Percentiles rank a stretch among this genome's conserved stretches.
Evolutionary conservation across 2,888 invertebrate species (phyloP).

Genomic region (Camponotus fellah): DNA sequence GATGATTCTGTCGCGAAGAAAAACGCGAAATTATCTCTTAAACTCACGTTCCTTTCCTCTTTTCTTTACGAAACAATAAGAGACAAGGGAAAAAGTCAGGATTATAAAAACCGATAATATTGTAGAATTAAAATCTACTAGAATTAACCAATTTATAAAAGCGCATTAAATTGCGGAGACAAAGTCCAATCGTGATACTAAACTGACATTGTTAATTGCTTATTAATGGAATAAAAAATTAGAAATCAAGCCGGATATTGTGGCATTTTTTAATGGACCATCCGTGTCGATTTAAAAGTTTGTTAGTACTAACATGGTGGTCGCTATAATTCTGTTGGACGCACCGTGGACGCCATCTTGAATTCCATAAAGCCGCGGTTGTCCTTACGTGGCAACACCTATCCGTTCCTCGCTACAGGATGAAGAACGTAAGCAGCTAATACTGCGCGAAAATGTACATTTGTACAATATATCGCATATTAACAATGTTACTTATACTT

Average conservation of each 20-base stretch:
- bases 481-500: neutral
- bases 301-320: slow-evolving; percentile 71
- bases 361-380: slow-evolving; percentile 72
- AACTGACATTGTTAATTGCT: neutral
- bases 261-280: slow-evolving; percentile 48
- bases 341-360: slow-evolving; percentile 71
- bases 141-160: neutral
- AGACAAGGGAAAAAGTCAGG: neutral
- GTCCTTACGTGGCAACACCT: slow-evolving; percentile 75
- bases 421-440: slow-evolving; percentile 27
- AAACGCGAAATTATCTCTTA: neutral
- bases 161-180: neutral
- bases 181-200: neutral
- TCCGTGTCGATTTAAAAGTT: slow-evolving; percentile 43
- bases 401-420: slow-evolving; percentile 53
- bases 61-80: neutral
- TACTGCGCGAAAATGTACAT: slow-evolving; percentile 1
- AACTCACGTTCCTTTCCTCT: neutral
- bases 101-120: neutral
- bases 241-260: neutral
- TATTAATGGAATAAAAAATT: slow-evolving; percentile 19
- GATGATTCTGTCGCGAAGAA: neutral
- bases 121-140: neutral
- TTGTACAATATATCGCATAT: too few relatives aligned
- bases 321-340: slow-evolving; percentile 64